Evolutionary conservation across 2,888 invertebrate genomes (phyloP), one percentile per base, ranked within the genome.

Genomic region (Drosophila paranaensis): DNA sequence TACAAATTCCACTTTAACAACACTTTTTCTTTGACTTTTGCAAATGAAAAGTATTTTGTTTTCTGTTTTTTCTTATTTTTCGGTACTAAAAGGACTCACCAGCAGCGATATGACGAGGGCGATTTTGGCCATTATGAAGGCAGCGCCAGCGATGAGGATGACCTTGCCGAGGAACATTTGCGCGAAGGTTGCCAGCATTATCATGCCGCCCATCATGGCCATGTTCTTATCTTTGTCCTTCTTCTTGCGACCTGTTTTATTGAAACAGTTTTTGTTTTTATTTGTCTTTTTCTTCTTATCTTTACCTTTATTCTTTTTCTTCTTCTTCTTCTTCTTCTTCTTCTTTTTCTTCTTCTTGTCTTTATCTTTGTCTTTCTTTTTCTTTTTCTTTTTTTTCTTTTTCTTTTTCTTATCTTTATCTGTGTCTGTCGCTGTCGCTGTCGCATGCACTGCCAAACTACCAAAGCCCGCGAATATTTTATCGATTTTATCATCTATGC

Each of bases 101-200:
- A 95, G 93, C 45, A 94, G 92, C 6, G 95, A 94, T 37, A 95
- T 88, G 57, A 95, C 91, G 27, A 96, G 90, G 0, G 95, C 95
- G 55, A 95, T 94, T 90, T 96, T 96, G 9, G 95, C 95, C 69
- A 95, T 94, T 60, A 96, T 92, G 66, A 96, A 92, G 5, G 95
- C 95, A 10, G 95, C 94, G 48, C 95, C 95, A 1, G 95, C 95
- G 79, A 95, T 93, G 69, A 95, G 93, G 8, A 95, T 95, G 67
- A 96, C 94, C 92, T 95, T 95, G 33, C 95, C 95, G 90, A 95
- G 94, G 70, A 95, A 94, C 92, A 95, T 92, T 92, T 95, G 95
- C 3, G 94, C 94, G 91, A 95, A 93, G 93, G 95, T 94, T 46
- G 95, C 95, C 72, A 94, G 93, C 91, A 95, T 93, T 14, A 95